A percentile compares a stretch with the other conserved stretches of the same genome.
phyloP scores from a whole-genome alignment of 2,888 invertebrate species.

The Griposia aprilina region DNA sequence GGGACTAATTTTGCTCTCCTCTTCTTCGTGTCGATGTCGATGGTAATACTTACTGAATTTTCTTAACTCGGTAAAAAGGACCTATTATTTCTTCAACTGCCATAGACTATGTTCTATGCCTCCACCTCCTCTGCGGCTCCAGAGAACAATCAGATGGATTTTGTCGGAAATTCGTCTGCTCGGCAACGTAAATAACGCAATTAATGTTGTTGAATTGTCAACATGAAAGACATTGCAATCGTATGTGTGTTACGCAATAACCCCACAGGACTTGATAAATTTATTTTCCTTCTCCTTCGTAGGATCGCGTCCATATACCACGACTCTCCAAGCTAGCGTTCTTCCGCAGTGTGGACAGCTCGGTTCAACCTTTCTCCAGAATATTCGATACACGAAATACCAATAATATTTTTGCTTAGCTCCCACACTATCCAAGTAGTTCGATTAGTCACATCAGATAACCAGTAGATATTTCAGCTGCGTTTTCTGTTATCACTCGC shows the following conservation, averaged over 20 bases:
- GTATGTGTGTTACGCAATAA: no score
- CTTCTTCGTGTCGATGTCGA: no score
- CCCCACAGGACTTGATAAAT: no score
- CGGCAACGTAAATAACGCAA: no score
- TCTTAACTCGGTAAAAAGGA: no score
- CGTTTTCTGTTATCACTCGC: slow-evolving; percentile 35
- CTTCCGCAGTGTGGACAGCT: background rate
- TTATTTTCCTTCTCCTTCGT: no score
- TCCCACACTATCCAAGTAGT: background rate
- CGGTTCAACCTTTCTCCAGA: background rate
- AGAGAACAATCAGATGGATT: no score
- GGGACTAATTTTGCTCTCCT: background rate
- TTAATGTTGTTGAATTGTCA: no score
- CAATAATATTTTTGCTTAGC: background rate
- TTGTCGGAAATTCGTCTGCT: no score
- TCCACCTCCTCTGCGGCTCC: background rate
- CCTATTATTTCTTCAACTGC: background rate
- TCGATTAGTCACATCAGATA: slow-evolving; percentile 39
- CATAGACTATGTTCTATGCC: background rate
- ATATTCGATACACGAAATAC: background rate
- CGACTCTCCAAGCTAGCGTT: background rate
- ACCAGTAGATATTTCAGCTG: background rate
- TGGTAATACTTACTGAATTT: background rate
- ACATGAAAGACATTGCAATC: no score
- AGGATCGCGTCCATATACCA: background rate